Conservation (phyloP, 2,888 invertebrate genomes). For the Melanostoma mellinum region DNA sequence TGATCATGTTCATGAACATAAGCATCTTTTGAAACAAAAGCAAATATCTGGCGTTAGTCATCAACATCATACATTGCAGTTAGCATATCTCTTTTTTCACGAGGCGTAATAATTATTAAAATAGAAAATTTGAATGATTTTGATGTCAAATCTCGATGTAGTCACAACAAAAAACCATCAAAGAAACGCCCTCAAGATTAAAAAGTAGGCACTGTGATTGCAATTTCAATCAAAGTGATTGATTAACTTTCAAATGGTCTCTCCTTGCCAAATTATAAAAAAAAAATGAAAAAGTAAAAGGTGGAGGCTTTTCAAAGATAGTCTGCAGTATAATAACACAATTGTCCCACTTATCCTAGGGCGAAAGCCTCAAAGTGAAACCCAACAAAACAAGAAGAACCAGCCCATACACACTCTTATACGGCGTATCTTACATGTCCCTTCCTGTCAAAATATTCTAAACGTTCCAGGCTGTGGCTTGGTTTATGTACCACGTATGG, state of each 20-base stretch:
- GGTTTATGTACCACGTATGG: conserved; percentile 2
- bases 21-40: too few relatives aligned
- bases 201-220: conserved; percentile 38
- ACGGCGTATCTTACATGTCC: conserved; percentile 43
- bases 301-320: conserved; percentile 1
- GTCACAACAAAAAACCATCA: conserved; percentile 15
- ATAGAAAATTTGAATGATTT: conserved; percentile 24
- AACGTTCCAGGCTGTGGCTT: conserved; percentile 23
- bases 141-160: conserved; percentile 9
- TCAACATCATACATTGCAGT: too few relatives aligned
- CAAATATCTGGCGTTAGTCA: background rate
- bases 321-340: conserved; percentile 43
- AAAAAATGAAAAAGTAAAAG: conserved; percentile 1
- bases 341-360: conserved; percentile 32
- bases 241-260: conserved; percentile 53
- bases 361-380: conserved; percentile 21
- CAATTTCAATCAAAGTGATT: conserved; percentile 63
- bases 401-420: background rate
- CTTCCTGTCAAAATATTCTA: conserved; percentile 37
- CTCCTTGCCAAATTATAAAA: background rate
- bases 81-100: too few relatives aligned
- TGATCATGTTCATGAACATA: too few relatives aligned
- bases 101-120: conserved; percentile 24
- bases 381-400: conserved; percentile 26
- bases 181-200: conserved; percentile 33